phyloP scores from a whole-genome alignment of 64 coral and sea anemone species.

The Catalaphyllia jardinei region DNA sequence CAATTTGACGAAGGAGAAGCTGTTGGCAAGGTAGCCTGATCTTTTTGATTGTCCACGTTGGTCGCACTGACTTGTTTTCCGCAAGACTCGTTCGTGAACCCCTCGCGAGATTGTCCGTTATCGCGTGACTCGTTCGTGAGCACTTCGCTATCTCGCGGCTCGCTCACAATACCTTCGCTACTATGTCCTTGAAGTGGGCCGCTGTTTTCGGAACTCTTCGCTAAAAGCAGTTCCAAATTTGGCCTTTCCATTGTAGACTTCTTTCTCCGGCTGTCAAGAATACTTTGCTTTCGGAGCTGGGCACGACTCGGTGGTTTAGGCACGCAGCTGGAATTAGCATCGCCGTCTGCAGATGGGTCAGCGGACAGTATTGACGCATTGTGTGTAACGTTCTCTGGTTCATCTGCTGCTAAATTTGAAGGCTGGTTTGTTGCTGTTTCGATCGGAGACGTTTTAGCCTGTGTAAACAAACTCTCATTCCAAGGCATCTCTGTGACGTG shows the following conservation, averaged over 20 bases:
- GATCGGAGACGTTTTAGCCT: background rate
- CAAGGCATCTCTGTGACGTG: background rate
- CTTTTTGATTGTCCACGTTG: background rate
- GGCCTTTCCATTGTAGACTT: slow-evolving; percentile 16
- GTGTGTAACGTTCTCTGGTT: background rate
- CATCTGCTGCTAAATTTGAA: background rate
- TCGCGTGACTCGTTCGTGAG: slow-evolving; percentile 3
- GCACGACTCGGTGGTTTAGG: background rate
- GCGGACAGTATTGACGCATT: slow-evolving; percentile 1
- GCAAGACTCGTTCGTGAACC: background rate
- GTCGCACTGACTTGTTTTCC: background rate
- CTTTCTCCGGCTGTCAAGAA: slow-evolving; percentile 2
- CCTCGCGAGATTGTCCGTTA: background rate
- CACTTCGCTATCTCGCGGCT: background rate
- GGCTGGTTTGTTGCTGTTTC: background rate
- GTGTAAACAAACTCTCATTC: slow-evolving; percentile 48
- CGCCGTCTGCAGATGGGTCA: background rate
- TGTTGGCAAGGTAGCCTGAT: background rate
- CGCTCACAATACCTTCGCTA: background rate
- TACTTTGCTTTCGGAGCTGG: background rate
- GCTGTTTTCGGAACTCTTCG: background rate
- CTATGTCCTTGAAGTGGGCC: background rate
- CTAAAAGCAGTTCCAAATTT: slow-evolving; percentile 15
- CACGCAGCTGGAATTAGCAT: background rate
- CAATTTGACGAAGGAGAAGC: background rate